These are phyloP conservation scores for Thysanoteuthis rhombus DNA, from an alignment of 2,888 invertebrate species.

Conservation along the genomic window DNA sequence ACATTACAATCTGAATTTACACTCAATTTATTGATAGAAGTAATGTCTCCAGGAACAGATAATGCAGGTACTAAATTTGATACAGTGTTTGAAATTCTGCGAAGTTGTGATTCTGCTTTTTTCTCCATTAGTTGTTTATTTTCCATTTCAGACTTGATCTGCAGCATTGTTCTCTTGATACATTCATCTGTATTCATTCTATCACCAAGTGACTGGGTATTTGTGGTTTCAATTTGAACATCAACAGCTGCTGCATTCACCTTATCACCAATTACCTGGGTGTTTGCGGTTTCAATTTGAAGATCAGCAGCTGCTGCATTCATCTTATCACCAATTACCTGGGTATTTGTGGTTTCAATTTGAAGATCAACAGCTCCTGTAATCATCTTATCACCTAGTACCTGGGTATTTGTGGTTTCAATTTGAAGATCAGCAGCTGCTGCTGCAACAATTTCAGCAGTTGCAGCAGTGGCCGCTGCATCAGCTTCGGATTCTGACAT, in stretches of 20 bases:
- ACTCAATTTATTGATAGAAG: background rate
- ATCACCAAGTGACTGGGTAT: background rate
- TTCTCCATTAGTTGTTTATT: background rate
- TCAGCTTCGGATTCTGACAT: background rate
- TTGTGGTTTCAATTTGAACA: background rate
- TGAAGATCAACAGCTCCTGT: background rate
- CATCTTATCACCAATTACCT: no score
- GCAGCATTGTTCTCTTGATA: conserved; percentile 16
- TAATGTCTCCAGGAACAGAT: background rate
- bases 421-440: background rate
- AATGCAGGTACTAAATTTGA: background rate
- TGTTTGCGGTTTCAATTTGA: background rate
- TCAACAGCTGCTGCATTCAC: background rate
- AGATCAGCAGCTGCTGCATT: background rate
- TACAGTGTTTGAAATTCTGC: background rate
- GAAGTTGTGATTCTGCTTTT: background rate
- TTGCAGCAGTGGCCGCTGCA: background rate
- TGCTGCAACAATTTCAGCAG: background rate
- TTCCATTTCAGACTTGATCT: conserved; percentile 25
- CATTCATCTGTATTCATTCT: background rate
- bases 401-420: background rate
- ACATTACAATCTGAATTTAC: background rate
- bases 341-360: background rate
- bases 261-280: no score
- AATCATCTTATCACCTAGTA: background rate